Conservation (phyloP, 1,140 invertebrate genomes). For the Ceratina australensis region DNA sequence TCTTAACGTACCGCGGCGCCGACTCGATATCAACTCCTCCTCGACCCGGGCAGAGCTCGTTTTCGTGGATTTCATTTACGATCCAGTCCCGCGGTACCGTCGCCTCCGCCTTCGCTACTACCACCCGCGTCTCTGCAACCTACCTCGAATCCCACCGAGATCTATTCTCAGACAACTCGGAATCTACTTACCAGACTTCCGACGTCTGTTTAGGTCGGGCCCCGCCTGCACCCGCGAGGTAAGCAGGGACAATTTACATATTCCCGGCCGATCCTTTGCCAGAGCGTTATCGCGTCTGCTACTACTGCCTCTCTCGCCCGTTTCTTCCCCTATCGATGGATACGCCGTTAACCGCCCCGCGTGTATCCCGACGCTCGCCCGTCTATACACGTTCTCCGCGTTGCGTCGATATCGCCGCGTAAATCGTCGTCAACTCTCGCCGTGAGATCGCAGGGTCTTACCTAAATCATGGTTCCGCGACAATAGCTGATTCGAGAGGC, state of each 20-base stretch:
- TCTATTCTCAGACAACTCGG: slow-evolving; percentile 59
- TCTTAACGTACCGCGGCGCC: slow-evolving; percentile 36
- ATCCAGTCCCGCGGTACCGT: not conserved
- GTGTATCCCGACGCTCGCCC: not conserved
- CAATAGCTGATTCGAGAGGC: slow-evolving; percentile 55
- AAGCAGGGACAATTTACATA: slow-evolving; percentile 53
- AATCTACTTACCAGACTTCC: slow-evolving; percentile 51
- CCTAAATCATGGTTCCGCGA: slow-evolving; percentile 54
- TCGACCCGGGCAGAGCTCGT: slow-evolving; percentile 26
- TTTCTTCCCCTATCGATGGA: slow-evolving; percentile 17
- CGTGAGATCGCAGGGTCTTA: slow-evolving; percentile 51
- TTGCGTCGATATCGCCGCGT: slow-evolving; percentile 23
- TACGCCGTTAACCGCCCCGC: slow-evolving; percentile 12
- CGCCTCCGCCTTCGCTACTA: slow-evolving; percentile 1
- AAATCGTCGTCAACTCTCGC: slow-evolving; percentile 45
- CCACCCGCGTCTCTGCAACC: slow-evolving; percentile 22
- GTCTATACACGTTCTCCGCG: not conserved
- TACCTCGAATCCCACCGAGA: slow-evolving; percentile 51
- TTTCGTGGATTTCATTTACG: slow-evolving; percentile 62
- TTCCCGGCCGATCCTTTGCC: slow-evolving; percentile 43
- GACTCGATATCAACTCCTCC: slow-evolving; percentile 45
- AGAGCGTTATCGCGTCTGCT: slow-evolving; percentile 41
- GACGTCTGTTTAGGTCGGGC: slow-evolving; percentile 55
- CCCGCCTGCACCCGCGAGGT: not conserved
- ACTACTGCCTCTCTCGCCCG: not conserved